Base-by-base conservation (phyloP, 2,888 invertebrate genomes). In the Sminthurides aquaticus region DNA sequence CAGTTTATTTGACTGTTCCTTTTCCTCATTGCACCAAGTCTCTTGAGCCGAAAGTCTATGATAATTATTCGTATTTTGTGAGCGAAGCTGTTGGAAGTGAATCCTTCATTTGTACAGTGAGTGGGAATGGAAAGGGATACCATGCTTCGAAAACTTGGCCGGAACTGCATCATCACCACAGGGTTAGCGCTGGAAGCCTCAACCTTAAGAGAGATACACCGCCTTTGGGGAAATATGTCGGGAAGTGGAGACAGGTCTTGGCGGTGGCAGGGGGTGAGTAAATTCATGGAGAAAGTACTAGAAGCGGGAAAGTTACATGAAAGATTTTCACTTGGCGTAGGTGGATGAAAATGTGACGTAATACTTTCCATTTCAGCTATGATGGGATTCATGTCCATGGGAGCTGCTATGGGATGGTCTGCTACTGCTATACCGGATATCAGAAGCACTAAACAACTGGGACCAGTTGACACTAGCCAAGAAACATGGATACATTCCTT, bases 401-500 rank as follows among this genome's bases (percentile, higher is more conserved):
- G 73, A 55, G 29, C 69, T 5, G 69, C 69, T 1, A 58, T 73
- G 3, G 62, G 66, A 22, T 73, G 67, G 66, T 70, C 73, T 8
- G 69, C 71, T 11, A 67, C 69, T 34, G 73, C 73, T 8, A 54
- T 73, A 27, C 73, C 73, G 25, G 68, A 69, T 62, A 62, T 73
- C 5, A 54, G 71, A 56, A 64, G 65, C 48, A 57, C 64, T 24
- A 64, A 68, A 34, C 54, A 67, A n/a, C 26, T 71, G 28, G 72
- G 70, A 26, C 66, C 67, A 63, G 68, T 73, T 25, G 64, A 66
- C 1, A 27, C 48, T 20, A 27, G 11, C 8, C 64, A 69, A 29
- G 73, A 70, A 62, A 66, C 69, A 20, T 73, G 73, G 73, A 71
- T 73, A 28, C 67, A 67, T 29, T 64, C 73, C 11, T 60, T 71